Base-by-base conservation (phyloP, 2,888 invertebrate genomes). In the Trachelus stipa region DNA sequence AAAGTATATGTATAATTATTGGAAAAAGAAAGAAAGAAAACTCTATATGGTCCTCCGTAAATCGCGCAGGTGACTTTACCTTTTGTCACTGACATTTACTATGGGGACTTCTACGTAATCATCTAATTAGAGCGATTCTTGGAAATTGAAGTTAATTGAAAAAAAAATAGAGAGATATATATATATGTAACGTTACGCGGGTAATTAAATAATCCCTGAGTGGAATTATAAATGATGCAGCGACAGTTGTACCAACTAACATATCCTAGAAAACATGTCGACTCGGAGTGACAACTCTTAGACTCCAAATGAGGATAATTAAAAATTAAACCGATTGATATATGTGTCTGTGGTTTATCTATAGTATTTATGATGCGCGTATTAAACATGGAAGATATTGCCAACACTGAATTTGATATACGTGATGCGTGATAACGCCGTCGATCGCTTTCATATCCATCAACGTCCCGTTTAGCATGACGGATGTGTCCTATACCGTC, bases 381-480 rank as follows among this genome's bases (percentile, higher is more conserved):
- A 40, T 15, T 23, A 23, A 56, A 56, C 9, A 56, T 56, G 56
- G 56, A 9, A 56, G 56, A 56, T 56, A 56, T 56, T 76, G 74
- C 74, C 82, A 80, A 83, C 84, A 82, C 85, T 82, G 86, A 87
- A 84, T 56, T 56, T 56, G 56, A 56, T 56, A 56, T 23, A 56
- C 56, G 9, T 2, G 9, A 56, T 23, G 56, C 56, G 56, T 23
- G 6, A 56, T 56, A 56, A 56, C 56, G 2, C 83, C 80, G 81
- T 83, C 79, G 81, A 84, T 83, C 82, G 82, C 81, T 84, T 81
- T 81, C 80, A 84, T 86, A 84, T 87, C 83, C 81, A 82, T 86
- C 84, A 87, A 23, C 23, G 23, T 88, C 88, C 86, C 86, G 85
- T 85, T 88, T 83, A 56, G 23, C 56, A 23, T 23, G 56, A 23